Conservation (phyloP, 2,113 vertebrate species). For the Ovis aries region DNA sequence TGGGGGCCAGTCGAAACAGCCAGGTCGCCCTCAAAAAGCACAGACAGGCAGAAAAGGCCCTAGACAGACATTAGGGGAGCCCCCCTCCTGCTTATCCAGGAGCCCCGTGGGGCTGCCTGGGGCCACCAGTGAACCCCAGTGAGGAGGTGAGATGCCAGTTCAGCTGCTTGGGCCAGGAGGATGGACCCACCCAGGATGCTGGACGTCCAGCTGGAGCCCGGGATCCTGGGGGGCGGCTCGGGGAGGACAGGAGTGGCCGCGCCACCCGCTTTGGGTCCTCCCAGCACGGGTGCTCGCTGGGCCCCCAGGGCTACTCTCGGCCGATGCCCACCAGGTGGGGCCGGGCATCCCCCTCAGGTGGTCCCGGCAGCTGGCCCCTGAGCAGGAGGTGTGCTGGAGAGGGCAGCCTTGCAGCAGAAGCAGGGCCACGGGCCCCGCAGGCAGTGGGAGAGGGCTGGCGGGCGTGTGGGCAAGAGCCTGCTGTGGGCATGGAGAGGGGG, state of each 20-base stretch:
- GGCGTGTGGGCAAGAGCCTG: neutral
- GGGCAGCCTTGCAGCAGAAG: neutral
- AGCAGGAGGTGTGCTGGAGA: neutral
- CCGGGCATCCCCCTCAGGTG: neutral
- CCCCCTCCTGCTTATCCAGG: too few relatives aligned
- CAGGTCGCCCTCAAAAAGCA: neutral
- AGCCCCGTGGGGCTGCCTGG: rapidly evolving
- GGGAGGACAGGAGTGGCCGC: rapidly evolving
- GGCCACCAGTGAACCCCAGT: neutral
- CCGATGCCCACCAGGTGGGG: rapidly evolving
- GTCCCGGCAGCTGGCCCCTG: neutral
- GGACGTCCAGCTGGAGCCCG: rapidly evolving
- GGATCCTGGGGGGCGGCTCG: rapidly evolving
- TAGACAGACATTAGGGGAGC: neutral
- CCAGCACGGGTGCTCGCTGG: rapidly evolving
- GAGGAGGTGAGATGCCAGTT: neutral
- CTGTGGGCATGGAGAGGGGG: rapidly evolving
- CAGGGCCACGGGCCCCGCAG: neutral
- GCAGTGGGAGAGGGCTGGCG: neutral
- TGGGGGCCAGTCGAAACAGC: neutral
- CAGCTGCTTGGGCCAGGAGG: rapidly evolving
- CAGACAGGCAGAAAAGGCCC: neutral
- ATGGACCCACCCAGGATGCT: neutral
- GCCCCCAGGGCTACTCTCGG: neutral
- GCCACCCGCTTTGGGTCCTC: rapidly evolving